Base-by-base conservation (phyloP, 2,888 invertebrate species). In the Plemyria rubiginata region DNA sequence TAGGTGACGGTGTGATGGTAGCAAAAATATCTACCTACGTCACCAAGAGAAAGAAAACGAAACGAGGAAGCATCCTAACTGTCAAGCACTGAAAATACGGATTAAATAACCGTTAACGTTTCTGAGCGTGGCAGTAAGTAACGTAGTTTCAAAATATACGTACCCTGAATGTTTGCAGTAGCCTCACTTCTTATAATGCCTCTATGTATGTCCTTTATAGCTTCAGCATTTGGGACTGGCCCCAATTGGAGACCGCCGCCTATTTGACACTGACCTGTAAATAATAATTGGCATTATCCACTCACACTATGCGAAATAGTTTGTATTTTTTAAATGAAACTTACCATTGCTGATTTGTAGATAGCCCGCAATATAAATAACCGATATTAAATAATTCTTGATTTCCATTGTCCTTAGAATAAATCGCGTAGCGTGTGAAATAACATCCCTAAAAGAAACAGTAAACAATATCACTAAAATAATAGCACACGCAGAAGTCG, bases 201-300 rank as follows among this genome's bases (percentile, higher is more conserved):
- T 59, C 72, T 75, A 43, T 76, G 66, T 40, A 68, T 79, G 58
- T 92, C 92, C 88, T 76, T 2, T 45, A 67, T 41, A 54, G 55
- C 6, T 45, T 38, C 5, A 75, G 32, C 15, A 16, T 59, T 67
- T 4, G 78, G 74, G 0, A 81, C 41, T n/a, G 70, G 65, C 79
- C 79, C 82, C 28, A 66, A 65, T 6, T 51, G 51, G 0, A 87
- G 68, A 15, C 79, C 81, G 12, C 83, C 80, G 58, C 32, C 51
- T 46, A 92, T 84, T 68, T 72, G 66, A 67, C 92, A 92, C 54
- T 55, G 55, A 55, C 81, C 90, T 90, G 78, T 22, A 45, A 8
- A 8, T 13, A 78, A 78, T 59, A 6, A 58, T 29, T 48, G 45
- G 11, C 38, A 36, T 40, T 8, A 46, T 13, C n/a, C 13, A 41